These are phyloP conservation scores for Tokudaia muenninki DNA, from an alignment of 2,797 vertebrate genomes.

Conservation along the genomic window DNA sequence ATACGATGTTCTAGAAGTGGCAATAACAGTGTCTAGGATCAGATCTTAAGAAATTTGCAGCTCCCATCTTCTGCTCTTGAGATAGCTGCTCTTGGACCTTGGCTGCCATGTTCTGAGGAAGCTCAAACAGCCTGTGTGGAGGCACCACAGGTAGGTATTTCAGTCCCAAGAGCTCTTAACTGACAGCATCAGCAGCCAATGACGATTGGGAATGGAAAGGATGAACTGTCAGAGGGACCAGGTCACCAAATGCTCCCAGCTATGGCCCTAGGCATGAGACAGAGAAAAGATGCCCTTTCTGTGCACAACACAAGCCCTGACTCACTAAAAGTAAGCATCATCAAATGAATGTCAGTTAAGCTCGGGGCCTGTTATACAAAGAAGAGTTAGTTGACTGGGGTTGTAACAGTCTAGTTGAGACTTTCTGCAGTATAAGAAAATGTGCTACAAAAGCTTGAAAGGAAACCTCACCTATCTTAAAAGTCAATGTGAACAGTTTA, in stretches of 20 bases:
- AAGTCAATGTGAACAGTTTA: conserved; percentile 15
- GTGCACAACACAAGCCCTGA: conserved; percentile 34
- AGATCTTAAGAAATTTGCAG: conserved; percentile 16
- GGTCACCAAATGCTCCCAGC: conserved; percentile 53
- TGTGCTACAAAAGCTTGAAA: background rate
- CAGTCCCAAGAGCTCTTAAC: background rate
- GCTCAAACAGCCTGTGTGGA: conserved; percentile 41
- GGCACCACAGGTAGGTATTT: conserved; percentile 47
- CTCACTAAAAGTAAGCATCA: conserved; percentile 37
- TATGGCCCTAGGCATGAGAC: background rate
- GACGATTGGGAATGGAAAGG: background rate
- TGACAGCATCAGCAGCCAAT: background rate
- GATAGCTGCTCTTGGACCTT: conserved; percentile 47
- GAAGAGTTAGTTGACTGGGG: background rate
- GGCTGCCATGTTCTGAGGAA: conserved; percentile 58
- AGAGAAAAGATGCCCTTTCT: conserved; percentile 41
- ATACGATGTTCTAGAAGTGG: background rate
- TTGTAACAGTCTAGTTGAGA: background rate
- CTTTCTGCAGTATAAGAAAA: background rate
- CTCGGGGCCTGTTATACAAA: background rate
- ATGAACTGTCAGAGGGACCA: conserved; percentile 18
- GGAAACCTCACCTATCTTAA: conserved; percentile 8
- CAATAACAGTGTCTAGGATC: background rate
- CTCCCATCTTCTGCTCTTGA: conserved; percentile 48
- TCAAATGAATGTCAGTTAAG: background rate